phyloP scores from a whole-genome alignment of 2,113 vertebrate species.

The Lycocorax pyrrhopterus region DNA sequence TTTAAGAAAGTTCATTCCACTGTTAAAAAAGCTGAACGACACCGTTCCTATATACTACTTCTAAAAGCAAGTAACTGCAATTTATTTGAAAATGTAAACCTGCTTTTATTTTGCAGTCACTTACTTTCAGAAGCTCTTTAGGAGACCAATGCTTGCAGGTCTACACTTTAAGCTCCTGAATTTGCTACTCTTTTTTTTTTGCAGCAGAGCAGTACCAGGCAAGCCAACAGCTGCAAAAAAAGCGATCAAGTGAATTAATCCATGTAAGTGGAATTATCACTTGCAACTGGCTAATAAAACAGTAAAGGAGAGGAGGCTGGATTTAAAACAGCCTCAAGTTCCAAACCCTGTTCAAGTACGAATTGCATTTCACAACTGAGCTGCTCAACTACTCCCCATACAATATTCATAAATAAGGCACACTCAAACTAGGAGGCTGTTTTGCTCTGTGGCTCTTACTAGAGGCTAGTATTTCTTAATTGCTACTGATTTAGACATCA shows the following conservation, averaged over 20 bases:
- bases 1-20: background rate
- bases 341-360: background rate
- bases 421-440: background rate
- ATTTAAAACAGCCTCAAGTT: background rate
- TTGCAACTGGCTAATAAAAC: background rate
- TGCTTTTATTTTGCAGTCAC: background rate
- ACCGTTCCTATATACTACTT: background rate
- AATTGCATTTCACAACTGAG: background rate
- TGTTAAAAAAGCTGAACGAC: background rate
- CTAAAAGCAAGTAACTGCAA: background rate
- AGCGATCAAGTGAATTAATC: background rate
- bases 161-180: slow-evolving; percentile 32
- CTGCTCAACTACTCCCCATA: background rate
- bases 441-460: background rate
- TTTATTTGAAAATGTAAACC: slow-evolving; percentile 12
- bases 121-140: slow-evolving; percentile 18
- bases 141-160: background rate
- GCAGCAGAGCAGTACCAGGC: slow-evolving; percentile 24
- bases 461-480: background rate
- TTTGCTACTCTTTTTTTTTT: background rate
- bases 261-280: background rate
- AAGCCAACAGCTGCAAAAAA: slow-evolving; percentile 14
- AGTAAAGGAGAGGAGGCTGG: background rate
- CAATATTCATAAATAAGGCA: background rate
- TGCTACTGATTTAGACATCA: background rate